Conservation (phyloP, 2,888 invertebrate genomes). For the Anarsia innoxiella region DNA sequence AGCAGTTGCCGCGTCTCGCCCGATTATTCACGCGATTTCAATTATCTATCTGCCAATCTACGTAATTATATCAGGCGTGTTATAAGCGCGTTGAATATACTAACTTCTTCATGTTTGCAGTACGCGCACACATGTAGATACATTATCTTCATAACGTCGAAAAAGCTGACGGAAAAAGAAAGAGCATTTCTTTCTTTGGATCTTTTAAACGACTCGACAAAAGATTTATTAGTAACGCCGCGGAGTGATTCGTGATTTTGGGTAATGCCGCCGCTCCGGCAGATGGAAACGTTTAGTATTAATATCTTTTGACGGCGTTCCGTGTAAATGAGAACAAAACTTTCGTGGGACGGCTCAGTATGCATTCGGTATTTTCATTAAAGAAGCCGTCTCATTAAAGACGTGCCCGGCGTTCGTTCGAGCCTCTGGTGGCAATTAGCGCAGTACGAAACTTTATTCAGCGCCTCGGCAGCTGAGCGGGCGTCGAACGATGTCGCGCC, state of each 20-base stretch:
- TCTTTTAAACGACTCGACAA: not conserved
- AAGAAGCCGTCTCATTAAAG: conserved; percentile 69
- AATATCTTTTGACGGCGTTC: conserved; percentile 12
- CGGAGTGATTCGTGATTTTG: conserved; percentile 5
- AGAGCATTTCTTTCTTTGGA: too few species aligned
- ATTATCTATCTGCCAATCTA: conserved; percentile 46
- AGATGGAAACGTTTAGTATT: conserved; percentile 6
- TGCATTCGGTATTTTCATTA: conserved; percentile 64
- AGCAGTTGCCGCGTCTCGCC: conserved; percentile 37
- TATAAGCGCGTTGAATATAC: conserved; percentile 18
- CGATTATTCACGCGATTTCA: conserved; percentile 55
- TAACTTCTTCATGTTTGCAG: too few species aligned
- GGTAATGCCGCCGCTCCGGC: conserved; percentile 1
- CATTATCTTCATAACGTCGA: too few species aligned
- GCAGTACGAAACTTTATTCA: conserved; percentile 61
- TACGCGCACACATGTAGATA: too few species aligned
- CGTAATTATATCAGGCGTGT: conserved; percentile 40
- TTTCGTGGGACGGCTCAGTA: conserved; percentile 31
- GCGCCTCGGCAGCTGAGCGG: conserved; percentile 25
- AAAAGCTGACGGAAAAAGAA: too few species aligned
- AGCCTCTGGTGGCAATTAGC: conserved; percentile 57
- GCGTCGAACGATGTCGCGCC: conserved; percentile 31
- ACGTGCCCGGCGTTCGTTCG: conserved; percentile 46
- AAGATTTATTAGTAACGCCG: not conserved
- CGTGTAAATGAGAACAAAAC: conserved; percentile 9